These are phyloP conservation scores for Brachionus paranguensis DNA, from an alignment of 1,140 invertebrate species.

Conservation along the genomic window DNA sequence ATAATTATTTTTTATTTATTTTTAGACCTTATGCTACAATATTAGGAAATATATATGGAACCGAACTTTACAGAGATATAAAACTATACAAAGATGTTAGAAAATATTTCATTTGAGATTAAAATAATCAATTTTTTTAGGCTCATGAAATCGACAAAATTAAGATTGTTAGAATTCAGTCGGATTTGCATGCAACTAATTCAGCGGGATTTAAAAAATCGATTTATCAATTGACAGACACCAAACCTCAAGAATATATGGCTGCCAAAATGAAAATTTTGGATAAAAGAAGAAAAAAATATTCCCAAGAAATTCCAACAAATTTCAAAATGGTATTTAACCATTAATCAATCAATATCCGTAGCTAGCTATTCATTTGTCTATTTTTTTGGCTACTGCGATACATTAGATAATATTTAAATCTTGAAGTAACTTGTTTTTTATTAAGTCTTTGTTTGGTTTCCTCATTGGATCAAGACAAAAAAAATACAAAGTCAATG, in stretches of 20 bases:
- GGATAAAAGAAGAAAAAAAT: background rate
- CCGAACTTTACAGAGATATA: constrained; percentile 40
- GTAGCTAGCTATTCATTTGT: background rate
- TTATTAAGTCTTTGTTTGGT: background rate
- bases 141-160: constrained; percentile 23
- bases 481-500: background rate
- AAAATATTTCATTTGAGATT: background rate
- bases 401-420: background rate
- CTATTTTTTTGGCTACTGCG: background rate
- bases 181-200: constrained; percentile 10
- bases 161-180: background rate
- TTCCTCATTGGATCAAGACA: background rate
- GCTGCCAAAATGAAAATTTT: background rate
- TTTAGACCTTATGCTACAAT: constrained; percentile 26
- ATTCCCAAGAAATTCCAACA: background rate
- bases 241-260: background rate
- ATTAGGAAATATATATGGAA: constrained; percentile 34
- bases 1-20: background rate
- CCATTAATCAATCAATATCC: background rate
- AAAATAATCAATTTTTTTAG: background rate
- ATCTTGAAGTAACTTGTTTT: background rate
- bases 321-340: background rate
- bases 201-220: constrained; percentile 11
- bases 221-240: background rate
- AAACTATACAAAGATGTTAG: constrained; percentile 30